Base-by-base conservation (phyloP, 1,140 invertebrate genomes). In the Cydia strobilella region DNA sequence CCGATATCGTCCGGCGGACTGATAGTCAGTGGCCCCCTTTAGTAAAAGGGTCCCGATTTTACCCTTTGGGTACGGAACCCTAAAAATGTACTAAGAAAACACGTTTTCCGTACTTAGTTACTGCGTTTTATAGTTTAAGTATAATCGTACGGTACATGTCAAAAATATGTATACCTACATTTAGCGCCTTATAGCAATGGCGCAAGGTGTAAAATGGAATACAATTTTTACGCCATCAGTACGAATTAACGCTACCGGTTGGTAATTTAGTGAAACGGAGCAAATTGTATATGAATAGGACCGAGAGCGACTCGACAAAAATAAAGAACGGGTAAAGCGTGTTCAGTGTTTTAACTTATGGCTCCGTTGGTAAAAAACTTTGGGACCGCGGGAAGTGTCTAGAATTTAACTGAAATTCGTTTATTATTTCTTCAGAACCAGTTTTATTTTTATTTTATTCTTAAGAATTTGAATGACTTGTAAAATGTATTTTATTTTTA, bases 251-350 rank as follows among this genome's bases (percentile, higher is more conserved):
- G 20, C 20, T 23, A 23, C 54, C 23, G 20, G 18, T 59, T 7
- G 54, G 54, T 23, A 59, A 59, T 23, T 59, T 59, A 23, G 54
- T 59, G 54, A 59, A 59, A 59, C 20, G 54, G 54, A 59, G 54
- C 54, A 59, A 59, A 59, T 59, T 59, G 54, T 59, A 12, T 0
- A 54, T 54, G 54, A 59, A 59, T 59, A 12, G 51, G 7, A 54
- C 15, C 48, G 48, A 51, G 54, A 18, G 51, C 54, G 54, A 59
- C 9, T 59, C 54, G 54, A 23, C 54, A 12, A n/a, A 59, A 59
- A 59, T 59, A 59, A 59, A 59, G 54, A 54, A 54, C 15, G 54
- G 2, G 20, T 23, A n/a, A 59, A 59, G 20, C 54, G 54, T 23
- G 54, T 23, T 9, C 10, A 9, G 54, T 20, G 20, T 59, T 59